Evolutionary conservation across 1,140 invertebrate genomes (phyloP), one percentile per base, ranked within the genome.

Genomic region (Zaprionus camerounensis): DNA sequence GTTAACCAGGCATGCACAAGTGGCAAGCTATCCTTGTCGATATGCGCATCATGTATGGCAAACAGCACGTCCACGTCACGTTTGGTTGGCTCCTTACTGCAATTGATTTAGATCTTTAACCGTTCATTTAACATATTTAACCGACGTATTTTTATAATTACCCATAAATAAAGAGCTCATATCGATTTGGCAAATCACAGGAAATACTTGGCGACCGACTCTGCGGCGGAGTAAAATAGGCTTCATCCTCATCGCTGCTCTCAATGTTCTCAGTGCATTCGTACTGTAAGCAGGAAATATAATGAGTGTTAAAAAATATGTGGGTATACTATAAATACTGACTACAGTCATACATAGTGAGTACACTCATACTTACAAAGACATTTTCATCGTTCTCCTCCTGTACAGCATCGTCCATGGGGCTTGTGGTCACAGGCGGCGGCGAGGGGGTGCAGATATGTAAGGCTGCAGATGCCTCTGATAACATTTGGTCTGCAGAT

Each of bases 31-130:
- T 94, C 92, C 26, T 93, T 82, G 31, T 93, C 92, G 53, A 96
- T 91, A 9, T 93, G 31, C 61, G 93, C 90, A 69, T 94, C 80
- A 34, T 93, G 81, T 66, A 97, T 85, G 6, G 96, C 96, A 80
- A 96, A 95, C 68, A 94, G 95, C 53, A 96, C 96, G 38, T 95
- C 94, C 66, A 95, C 93, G 92, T 97, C 96, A 62, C 95, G 94
- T 88, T 96, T 96, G 0, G 95, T 95, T 17, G 96, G 95, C 72
- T 94, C 93, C 75, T 94, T 94, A 11, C 96, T 96, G 83, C 62
- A 94, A 31, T 11, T 0, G 28, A 36, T 28, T n/a, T 15, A 1
- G 5, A 36, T 36, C n/a, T 9, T 17, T 22, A n/a, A n/a, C 59
- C 15, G 11, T 9, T 20, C 15, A 44, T 17, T n/a, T 11, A 34